Conservation (phyloP, 2,113 vertebrate species). For the Grallaria varia region DNA sequence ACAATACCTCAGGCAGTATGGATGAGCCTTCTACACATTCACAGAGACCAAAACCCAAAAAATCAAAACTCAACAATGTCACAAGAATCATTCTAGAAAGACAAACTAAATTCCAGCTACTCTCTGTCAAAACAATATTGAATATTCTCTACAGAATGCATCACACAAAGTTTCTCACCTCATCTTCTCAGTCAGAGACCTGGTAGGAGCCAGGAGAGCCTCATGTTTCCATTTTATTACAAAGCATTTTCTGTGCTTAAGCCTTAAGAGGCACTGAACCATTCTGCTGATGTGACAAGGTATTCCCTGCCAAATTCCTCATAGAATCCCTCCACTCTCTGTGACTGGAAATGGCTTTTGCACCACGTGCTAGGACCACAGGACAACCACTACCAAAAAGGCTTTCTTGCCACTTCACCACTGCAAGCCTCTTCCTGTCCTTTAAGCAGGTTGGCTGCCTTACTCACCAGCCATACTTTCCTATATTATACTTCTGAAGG, state of each 20-base stretch:
- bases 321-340: neutral
- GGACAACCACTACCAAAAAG: neutral
- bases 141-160: neutral
- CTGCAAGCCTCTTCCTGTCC: neutral
- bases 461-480: slow-evolving; percentile 5
- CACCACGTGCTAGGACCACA: neutral
- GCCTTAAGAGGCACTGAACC: neutral
- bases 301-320: neutral
- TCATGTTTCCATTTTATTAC: neutral
- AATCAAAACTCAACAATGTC: fast-evolving
- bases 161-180: neutral
- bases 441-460: neutral
- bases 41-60: neutral
- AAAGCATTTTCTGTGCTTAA: neutral
- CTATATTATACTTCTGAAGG: neutral
- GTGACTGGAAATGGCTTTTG: neutral
- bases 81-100: neutral
- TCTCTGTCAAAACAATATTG: neutral
- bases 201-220: neutral
- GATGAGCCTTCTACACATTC: neutral
- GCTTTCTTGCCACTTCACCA: neutral
- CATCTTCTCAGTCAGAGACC: neutral
- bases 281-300: neutral
- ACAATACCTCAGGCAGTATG: neutral
- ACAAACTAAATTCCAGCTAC: neutral